Conservation (phyloP, 1,140 invertebrate species). For the Macrobrachium nipponense region DNA sequence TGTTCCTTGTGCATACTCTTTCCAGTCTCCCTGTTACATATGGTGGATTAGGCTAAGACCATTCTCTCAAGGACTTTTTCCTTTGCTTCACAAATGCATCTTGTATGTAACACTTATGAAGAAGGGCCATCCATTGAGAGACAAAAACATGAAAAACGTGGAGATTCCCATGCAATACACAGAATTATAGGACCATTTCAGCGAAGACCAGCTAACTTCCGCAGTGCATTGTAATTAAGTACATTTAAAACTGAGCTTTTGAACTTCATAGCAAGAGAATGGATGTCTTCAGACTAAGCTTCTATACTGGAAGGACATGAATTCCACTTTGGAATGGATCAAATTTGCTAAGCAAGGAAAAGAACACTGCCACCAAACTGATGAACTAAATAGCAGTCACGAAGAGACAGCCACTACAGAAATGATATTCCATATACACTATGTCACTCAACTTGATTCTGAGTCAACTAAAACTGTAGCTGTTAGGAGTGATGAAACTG, state of each 20-base stretch:
- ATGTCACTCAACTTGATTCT: constrained; percentile 1
- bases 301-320: constrained; percentile 3
- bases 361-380: constrained; percentile 3
- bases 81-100: constrained; percentile 3
- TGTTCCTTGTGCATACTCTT: background rate
- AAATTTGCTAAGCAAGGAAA: background rate
- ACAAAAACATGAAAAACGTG: background rate
- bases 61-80: no score
- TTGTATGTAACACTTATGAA: background rate
- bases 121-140: constrained; percentile 8
- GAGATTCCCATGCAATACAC: background rate
- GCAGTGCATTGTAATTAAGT: background rate
- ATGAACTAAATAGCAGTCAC: constrained; percentile 5
- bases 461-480: background rate
- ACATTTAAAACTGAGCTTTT: background rate
- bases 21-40: background rate
- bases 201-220: constrained; percentile 18
- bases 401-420: background rate
- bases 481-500: background rate
- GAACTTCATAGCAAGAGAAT: background rate
- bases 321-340: background rate
- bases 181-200: background rate
- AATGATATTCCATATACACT: background rate
- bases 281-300: background rate
- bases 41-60: background rate